Percentiles rank a stretch among this genome's conserved stretches.
Evolutionary conservation across 1,140 invertebrate genomes (phyloP).

Genomic region (Lucilia sericata): DNA sequence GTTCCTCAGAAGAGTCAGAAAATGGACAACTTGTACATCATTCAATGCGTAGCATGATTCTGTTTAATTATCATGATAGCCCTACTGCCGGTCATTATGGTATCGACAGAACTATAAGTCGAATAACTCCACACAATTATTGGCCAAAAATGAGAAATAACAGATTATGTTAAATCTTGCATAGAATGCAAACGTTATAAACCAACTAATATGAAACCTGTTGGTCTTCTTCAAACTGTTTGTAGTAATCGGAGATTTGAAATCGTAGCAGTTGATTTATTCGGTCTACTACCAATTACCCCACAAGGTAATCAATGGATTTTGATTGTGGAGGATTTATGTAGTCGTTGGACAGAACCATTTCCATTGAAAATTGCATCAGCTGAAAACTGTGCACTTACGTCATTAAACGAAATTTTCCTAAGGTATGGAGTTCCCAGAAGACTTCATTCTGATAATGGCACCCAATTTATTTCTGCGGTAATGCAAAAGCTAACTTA

Average conservation of each 20-base stretch:
- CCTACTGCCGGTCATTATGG: slow-evolving; percentile 54
- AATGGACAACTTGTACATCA: slow-evolving; percentile 51
- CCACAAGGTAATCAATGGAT: slow-evolving; percentile 52
- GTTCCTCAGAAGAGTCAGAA: slow-evolving; percentile 53
- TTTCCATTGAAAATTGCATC: slow-evolving; percentile 23
- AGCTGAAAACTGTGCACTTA: slow-evolving; percentile 41
- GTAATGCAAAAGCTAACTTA: slow-evolving; percentile 63
- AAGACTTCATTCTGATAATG: slow-evolving; percentile 45
- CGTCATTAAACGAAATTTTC: slow-evolving; percentile 35
- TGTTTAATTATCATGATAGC: slow-evolving; percentile 47
- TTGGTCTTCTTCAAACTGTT: slow-evolving; percentile 50
- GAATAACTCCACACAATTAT: slow-evolving; percentile 54
- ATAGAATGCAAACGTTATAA: slow-evolving; percentile 58
- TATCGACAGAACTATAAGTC: slow-evolving; percentile 52
- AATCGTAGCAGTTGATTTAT: slow-evolving; percentile 51
- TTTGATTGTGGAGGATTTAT: slow-evolving; percentile 30
- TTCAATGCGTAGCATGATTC: slow-evolving; percentile 45
- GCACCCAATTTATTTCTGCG: slow-evolving; percentile 41
- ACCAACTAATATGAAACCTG: slow-evolving; percentile 54
- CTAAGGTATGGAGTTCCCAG: slow-evolving; percentile 42
- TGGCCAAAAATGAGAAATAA: slow-evolving; percentile 59
- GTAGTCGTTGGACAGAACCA: slow-evolving; percentile 36
- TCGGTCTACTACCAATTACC: slow-evolving; percentile 29
- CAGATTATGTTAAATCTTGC: slow-evolving; percentile 54
- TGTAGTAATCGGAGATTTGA: slow-evolving; percentile 51